These are phyloP conservation scores for Callorhinus ursinus DNA, from an alignment of 2,113 vertebrate species.

Conservation along the genomic window DNA sequence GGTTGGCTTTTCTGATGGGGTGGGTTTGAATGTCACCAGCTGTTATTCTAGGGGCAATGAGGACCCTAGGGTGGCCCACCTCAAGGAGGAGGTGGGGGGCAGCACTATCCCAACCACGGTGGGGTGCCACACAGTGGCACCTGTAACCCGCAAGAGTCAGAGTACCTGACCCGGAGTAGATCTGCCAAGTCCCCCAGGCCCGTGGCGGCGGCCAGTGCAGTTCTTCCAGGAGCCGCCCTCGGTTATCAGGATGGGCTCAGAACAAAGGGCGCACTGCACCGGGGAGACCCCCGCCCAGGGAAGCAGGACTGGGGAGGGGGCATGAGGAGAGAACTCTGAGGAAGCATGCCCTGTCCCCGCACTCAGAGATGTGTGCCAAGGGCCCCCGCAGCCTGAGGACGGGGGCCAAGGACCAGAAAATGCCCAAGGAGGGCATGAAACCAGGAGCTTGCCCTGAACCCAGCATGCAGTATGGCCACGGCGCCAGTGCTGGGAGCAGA, in stretches of 20 bases:
- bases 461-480: fast-evolving
- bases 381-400: background rate
- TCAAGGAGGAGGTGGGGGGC: too few relatives aligned
- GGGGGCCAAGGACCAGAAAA: background rate
- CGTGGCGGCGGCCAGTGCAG: fast-evolving
- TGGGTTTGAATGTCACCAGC: background rate
- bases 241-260: fast-evolving
- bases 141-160: fast-evolving
- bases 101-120: fast-evolving
- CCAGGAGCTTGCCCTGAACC: background rate
- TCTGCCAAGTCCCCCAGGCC: too few relatives aligned
- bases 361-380: fast-evolving
- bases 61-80: fast-evolving
- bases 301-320: fast-evolving
- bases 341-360: fast-evolving
- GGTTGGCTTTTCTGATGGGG: background rate
- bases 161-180: fast-evolving
- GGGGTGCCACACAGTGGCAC: fast-evolving
- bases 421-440: fast-evolving
- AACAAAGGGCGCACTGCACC: fast-evolving
- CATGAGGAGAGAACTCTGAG: background rate
- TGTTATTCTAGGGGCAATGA: background rate
- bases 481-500: fast-evolving
- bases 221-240: background rate
- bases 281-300: background rate